Percentiles rank a stretch among this genome's conserved stretches.
Evolutionary conservation across 2,797 vertebrate genomes (phyloP).

Genomic region (Leptatherina wallacei): DNA sequence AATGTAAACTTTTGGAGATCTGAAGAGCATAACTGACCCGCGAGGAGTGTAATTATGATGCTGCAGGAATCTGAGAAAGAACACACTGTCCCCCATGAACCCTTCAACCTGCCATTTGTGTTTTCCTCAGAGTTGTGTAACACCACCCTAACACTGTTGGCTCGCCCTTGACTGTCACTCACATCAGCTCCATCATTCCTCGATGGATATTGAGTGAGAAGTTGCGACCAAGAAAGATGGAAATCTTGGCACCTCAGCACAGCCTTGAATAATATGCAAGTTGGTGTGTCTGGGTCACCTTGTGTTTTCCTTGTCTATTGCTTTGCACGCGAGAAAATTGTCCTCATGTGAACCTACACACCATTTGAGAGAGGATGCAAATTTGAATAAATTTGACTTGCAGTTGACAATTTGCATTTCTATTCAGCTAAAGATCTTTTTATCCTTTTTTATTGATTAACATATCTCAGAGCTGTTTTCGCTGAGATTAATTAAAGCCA

Average conservation of each 20-base stretch:
- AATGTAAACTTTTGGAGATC: constrained; percentile 5
- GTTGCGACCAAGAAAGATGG: constrained; percentile 1
- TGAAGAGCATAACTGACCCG: not conserved
- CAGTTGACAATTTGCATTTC: constrained; percentile 77
- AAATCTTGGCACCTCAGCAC: constrained; percentile 26
- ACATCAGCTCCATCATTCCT: constrained; percentile 45
- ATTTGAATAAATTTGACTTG: constrained; percentile 73
- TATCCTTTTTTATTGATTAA: constrained; percentile 67
- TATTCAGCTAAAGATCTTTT: constrained; percentile 56
- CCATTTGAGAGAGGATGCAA: constrained; percentile 28
- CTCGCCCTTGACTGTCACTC: constrained; percentile 39
- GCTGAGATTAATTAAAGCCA: constrained; percentile 70
- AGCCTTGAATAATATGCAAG: constrained; percentile 24
- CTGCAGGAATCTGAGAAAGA: not conserved
- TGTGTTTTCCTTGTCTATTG: constrained; percentile 34
- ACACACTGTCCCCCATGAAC: not conserved
- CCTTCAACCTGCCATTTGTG: constrained; percentile 31
- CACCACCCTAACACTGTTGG: not conserved
- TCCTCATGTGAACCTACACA: constrained; percentile 40
- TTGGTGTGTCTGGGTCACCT: constrained; percentile 39
- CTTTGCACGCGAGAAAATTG: constrained; percentile 10
- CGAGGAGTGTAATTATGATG: not conserved
- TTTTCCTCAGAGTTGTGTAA: constrained; percentile 43
- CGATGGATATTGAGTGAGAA: constrained; percentile 40
- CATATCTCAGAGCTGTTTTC: constrained; percentile 51